A percentile compares a stretch with the other conserved stretches of the same genome.
These are phyloP conservation scores for Apaloderma vittatum DNA, from an alignment of 2,113 vertebrate species.

Conservation along the genomic window DNA sequence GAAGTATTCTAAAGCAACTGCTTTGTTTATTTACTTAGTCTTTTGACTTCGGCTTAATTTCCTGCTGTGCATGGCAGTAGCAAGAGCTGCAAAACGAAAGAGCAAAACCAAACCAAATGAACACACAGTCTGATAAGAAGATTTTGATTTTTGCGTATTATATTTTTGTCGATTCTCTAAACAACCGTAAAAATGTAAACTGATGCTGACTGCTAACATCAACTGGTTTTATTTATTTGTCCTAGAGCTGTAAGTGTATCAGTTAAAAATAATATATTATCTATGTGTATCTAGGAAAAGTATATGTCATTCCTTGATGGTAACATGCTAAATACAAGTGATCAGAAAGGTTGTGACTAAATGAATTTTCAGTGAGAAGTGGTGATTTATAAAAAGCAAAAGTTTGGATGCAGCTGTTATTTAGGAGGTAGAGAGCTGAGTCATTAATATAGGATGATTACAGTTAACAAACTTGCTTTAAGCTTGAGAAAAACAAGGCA, in stretches of 20 bases:
- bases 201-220: background rate
- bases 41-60: slow-evolving; percentile 27
- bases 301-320: background rate
- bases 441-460: background rate
- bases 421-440: background rate
- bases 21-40: slow-evolving; percentile 56
- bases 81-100: background rate
- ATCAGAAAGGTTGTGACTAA: background rate
- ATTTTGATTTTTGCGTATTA: background rate
- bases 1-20: background rate
- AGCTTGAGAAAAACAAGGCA: background rate
- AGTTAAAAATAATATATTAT: background rate
- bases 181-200: background rate
- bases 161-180: background rate
- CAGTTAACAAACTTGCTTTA: background rate
- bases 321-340: background rate
- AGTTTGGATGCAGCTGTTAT: background rate
- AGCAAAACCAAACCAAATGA: slow-evolving; percentile 53
- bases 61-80: slow-evolving; percentile 20
- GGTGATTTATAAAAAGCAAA: background rate
- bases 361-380: background rate
- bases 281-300: background rate
- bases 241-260: background rate
- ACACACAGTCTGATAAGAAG: background rate
- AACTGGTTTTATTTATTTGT: background rate